phyloP scores from a whole-genome alignment of 2,888 invertebrate genomes.

The Diarsia mendica region DNA sequence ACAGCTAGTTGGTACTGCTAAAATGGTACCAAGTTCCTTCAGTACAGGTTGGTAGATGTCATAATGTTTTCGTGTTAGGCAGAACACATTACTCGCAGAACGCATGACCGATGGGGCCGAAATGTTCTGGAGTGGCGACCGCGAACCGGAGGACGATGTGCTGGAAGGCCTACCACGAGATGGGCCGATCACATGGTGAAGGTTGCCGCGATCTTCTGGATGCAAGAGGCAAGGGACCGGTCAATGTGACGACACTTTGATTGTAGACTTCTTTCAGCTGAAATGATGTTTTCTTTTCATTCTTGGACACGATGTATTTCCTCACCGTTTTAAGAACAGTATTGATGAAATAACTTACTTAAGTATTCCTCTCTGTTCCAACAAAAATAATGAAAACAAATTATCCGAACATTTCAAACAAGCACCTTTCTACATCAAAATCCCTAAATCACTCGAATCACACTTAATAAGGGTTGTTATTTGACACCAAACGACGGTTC shows the following conservation, averaged over 20 bases:
- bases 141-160: too few species aligned
- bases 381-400: conserved; percentile 55
- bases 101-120: too few species aligned
- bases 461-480: conserved; percentile 82
- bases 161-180: too few species aligned
- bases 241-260: too few species aligned
- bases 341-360: not conserved
- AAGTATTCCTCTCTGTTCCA: not conserved
- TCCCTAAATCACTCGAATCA: conserved; percentile 81
- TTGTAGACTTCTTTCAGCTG: too few species aligned
- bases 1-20: not conserved
- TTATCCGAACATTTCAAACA: conserved; percentile 54
- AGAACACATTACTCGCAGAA: too few species aligned
- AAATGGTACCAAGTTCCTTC: not conserved
- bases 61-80: not conserved
- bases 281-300: not conserved
- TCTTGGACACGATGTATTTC: not conserved
- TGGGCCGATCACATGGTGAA: too few species aligned
- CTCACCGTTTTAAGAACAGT: not conserved
- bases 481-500: conserved; percentile 72
- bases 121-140: too few species aligned
- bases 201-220: too few species aligned
- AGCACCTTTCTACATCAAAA: conserved; percentile 70
- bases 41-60: not conserved
- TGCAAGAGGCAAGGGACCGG: too few species aligned